Conservation (phyloP, 2,113 vertebrate genomes). For the Gadus macrocephalus region DNA sequence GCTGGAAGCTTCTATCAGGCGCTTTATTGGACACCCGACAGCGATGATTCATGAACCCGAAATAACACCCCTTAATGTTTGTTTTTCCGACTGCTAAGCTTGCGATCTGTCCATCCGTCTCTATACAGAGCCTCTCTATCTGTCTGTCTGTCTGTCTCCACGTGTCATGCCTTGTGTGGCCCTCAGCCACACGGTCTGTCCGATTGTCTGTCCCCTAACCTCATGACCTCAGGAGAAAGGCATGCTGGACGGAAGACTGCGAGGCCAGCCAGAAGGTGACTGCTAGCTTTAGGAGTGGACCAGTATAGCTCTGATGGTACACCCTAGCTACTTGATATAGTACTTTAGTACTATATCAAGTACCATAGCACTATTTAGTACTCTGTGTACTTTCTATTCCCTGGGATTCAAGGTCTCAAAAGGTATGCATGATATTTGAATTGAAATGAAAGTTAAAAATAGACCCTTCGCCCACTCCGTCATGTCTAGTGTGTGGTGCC, state of each 20-base stretch:
- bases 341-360: too few species aligned
- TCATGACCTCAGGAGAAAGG: slow-evolving; percentile 46
- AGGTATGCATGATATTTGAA: too few species aligned
- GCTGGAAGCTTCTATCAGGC: slow-evolving; percentile 26
- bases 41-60: slow-evolving; percentile 59
- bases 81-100: slow-evolving; percentile 54
- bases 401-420: too few species aligned
- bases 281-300: neutral
- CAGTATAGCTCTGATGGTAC: too few species aligned
- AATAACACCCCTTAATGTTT: slow-evolving; percentile 63
- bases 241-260: slow-evolving; percentile 35
- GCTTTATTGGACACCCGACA: slow-evolving; percentile 43
- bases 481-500: too few species aligned
- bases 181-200: neutral
- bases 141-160: slow-evolving; percentile 8
- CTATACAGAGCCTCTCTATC: too few species aligned
- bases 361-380: too few species aligned
- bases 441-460: too few species aligned
- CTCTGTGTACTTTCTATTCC: too few species aligned
- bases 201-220: slow-evolving; percentile 32
- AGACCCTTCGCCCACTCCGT: too few species aligned
- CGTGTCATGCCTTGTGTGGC: neutral
- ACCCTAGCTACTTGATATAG: too few species aligned
- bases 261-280: slow-evolving; percentile 23
- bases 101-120: slow-evolving; percentile 21